Base-by-base conservation (phyloP, 1,140 invertebrate genomes). In the Solenopsis fugax region DNA sequence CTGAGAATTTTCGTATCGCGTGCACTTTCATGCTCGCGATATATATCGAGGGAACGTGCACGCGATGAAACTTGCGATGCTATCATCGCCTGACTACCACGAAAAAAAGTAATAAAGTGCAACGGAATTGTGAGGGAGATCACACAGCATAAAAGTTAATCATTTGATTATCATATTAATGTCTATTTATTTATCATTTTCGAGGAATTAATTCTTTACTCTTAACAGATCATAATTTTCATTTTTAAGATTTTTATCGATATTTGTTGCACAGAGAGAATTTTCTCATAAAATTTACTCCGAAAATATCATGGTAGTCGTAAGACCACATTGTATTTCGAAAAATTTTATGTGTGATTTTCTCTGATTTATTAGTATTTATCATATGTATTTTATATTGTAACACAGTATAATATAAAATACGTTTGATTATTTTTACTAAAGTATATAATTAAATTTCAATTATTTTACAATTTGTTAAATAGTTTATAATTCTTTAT, bases 1-100 rank as follows among this genome's bases (percentile, higher is more conserved):
- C 41, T 29, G 52, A 41, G 24, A 82, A 75, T 48, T 84, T 84
- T 56, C 45, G 54, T 84, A 84, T 84, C 80, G 80, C 80, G 80
- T 84, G 80, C n/a, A n/a, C 6, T 41, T n/a, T 13, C 52, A n/a
- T 13, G 41, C 54, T 13, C 24, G 52, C 58, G 21, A 21, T 67
- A 60, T 73, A 24, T 45, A 29, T 48, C 24, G 54, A 60, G 41
- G 21, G 10, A 72, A 29, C 52, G 52, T 45, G 48, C 69, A 84
- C 41, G 52, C 85, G 65, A 71, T 9, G 58, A 58, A 54, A 73
- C 56, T 72, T 54, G 16, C 41, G 71, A 9, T 24, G 50, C 58
- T 48, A 60, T 58, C 67, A 60, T 60, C 67, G 41, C 48, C 10
- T 4, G 37, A 24, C 37, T 80, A 41, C 37, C 52, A 24, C 29